These are phyloP conservation scores for Synodontis membranacea DNA, from an alignment of 2,113 vertebrate genomes.

Conservation along the genomic window DNA sequence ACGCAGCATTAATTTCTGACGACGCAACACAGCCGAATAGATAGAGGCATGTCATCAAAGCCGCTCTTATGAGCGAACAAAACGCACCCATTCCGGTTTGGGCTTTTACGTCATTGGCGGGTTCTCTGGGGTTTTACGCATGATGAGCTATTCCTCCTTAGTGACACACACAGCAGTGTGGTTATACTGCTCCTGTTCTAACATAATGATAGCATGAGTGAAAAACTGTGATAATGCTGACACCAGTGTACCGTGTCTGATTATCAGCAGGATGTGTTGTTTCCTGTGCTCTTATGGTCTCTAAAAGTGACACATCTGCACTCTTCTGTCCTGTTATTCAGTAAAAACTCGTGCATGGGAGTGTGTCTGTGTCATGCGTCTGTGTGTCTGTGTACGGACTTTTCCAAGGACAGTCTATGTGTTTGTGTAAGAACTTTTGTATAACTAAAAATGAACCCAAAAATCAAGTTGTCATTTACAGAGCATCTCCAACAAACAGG, in stretches of 20 bases:
- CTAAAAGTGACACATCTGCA: too few relatives aligned
- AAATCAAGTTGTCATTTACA: not conserved
- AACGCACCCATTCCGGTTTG: conserved; percentile 10
- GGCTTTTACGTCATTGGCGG: not conserved
- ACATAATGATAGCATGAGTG: too few relatives aligned
- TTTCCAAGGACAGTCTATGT: too few relatives aligned
- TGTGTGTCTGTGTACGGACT: not conserved
- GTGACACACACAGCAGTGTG: not conserved
- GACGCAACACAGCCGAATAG: not conserved
- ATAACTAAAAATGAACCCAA: not conserved
- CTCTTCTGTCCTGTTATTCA: not conserved
- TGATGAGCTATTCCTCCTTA: not conserved
- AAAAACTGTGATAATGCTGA: not conserved
- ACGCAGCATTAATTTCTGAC: not conserved
- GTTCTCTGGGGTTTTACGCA: conserved; percentile 1
- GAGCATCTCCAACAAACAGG: not conserved
- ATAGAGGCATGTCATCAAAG: not conserved
- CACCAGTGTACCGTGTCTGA: not conserved
- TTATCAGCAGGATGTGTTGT: conserved; percentile 13
- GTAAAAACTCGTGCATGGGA: not conserved
- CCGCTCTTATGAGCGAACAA: not conserved
- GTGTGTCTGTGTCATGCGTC: not conserved
- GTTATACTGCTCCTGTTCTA: not conserved
- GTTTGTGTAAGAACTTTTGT: not conserved
- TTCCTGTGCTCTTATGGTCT: not conserved